Evolutionary conservation across 2,888 invertebrate genomes (phyloP), one percentile per base, ranked within the genome.

Genomic region (Girardia tigrina): DNA sequence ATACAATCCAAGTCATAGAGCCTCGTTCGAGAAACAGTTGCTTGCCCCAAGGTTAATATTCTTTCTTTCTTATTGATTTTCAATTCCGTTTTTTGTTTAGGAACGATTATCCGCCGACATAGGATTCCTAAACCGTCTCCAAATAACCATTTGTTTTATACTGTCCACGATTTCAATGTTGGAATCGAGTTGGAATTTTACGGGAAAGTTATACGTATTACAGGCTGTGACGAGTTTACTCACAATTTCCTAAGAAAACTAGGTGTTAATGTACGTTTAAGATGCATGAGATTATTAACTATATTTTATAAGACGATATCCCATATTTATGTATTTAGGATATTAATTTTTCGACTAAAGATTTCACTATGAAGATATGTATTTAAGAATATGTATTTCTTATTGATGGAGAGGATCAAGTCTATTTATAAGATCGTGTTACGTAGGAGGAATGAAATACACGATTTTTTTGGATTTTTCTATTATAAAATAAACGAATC

Each of bases 141-240:
- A n/a, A 88, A 88, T 81, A 88, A 89, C 79, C 88, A 89, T 78
- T 87, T 89, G 77, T 91, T 89, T 81, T 90, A 90, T 82, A 91
- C 91, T 77, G 88, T 93, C 20, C 87, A 91, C 23, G 92, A 94
- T 84, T 87, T 94, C 42, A 94, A 94, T 82, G 88, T 94, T 76
- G 91, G 91, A 42, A 87, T 87, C 75, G 90, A 90, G 81, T 88
- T 92, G 14, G 88, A 79, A 72, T 88, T 94, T 78, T 91, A 88
- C 81, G 91, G 92, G 14, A 89, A 90, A 82, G 88, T 89, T 8
- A 92, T 88, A 81, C 88, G 90, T 86, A 89, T 94, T 73, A 89
- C 89, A 0, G 88, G 89, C 79, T 93, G 93, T 82, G 94, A 94
- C 82, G 87, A 88, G 79, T 94, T 92, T 81, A 93, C 94, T 0